A percentile compares a stretch with the other conserved stretches of the same genome.
phyloP scores from a whole-genome alignment of 1,140 invertebrate species.

The Drosophila subpulchrella region DNA sequence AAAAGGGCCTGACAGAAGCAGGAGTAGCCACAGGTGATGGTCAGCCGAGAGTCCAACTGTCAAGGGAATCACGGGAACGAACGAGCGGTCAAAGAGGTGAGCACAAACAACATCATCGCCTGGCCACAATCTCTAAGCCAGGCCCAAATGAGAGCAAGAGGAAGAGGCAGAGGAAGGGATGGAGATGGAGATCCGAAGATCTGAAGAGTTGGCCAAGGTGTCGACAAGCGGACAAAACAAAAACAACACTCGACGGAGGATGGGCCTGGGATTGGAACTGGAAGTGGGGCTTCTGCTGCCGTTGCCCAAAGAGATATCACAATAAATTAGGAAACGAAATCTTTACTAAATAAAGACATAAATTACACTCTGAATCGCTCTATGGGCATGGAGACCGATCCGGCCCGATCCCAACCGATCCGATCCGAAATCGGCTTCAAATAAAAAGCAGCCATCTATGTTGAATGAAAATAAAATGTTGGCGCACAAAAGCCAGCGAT shows the following conservation, averaged over 20 bases:
- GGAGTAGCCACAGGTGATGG: conserved; percentile 57
- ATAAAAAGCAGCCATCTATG: conserved; percentile 70
- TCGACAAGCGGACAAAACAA: conserved; percentile 42
- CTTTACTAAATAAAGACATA: conserved; percentile 85
- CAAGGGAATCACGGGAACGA: conserved; percentile 59
- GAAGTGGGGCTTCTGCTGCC: conserved; percentile 39
- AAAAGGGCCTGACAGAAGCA: conserved; percentile 46
- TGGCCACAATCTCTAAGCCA: conserved; percentile 76
- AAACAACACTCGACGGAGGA: conserved; percentile 12
- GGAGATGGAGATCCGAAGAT: no score
- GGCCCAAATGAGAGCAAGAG: conserved; percentile 42
- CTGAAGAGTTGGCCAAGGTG: conserved; percentile 36
- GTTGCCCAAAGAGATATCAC: conserved; percentile 84
- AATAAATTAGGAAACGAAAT: conserved; percentile 85
- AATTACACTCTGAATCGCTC: conserved; percentile 83
- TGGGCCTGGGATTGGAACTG: not conserved
- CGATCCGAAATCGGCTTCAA: conserved; percentile 52
- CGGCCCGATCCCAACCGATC: not conserved
- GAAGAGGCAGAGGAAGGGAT: conserved; percentile 1
- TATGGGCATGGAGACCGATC: conserved; percentile 54
- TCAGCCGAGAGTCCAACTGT: conserved; percentile 38
- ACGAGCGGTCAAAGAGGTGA: conserved; percentile 78
- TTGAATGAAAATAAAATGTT: conserved; percentile 77
- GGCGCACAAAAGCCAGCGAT: conserved; percentile 66
- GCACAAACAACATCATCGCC: conserved; percentile 83